phyloP scores from a whole-genome alignment of 2,113 vertebrate species.

The Psettodes erumei region DNA sequence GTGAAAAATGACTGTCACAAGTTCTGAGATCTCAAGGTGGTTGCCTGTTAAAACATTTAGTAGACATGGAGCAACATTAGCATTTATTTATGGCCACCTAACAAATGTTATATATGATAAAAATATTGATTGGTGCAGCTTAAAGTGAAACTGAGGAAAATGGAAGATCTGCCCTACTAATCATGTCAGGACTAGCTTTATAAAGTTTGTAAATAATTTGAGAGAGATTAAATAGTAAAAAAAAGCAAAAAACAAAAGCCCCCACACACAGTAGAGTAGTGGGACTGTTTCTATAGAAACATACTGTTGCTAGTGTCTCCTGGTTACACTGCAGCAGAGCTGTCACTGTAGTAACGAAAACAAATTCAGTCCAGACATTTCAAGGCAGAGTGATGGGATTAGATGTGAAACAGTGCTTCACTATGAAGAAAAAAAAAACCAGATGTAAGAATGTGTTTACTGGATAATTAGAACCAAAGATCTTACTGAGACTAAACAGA shows the following conservation, averaged over 20 bases:
- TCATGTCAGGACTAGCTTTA: too few relatives aligned
- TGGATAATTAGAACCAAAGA: slow-evolving; percentile 10
- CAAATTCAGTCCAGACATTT: slow-evolving; percentile 8
- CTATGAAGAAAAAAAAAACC: slow-evolving; percentile 18
- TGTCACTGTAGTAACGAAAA: slow-evolving; percentile 44
- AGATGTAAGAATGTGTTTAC: slow-evolving; percentile 4
- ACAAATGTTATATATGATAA: too few relatives aligned
- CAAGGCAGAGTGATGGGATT: background rate
- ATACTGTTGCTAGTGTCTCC: slow-evolving; percentile 36
- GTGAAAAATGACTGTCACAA: too few relatives aligned
- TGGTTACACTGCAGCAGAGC: slow-evolving; percentile 31
- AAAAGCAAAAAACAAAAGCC: background rate
- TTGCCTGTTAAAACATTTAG: too few relatives aligned
- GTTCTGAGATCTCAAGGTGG: too few relatives aligned
- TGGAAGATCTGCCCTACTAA: too few relatives aligned
- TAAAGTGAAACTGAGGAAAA: slow-evolving; percentile 2
- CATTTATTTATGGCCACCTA: background rate
- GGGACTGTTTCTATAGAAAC: slow-evolving; percentile 30
- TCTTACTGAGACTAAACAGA: background rate
- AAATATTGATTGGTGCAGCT: too few relatives aligned
- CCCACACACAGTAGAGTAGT: background rate
- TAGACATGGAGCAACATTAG: background rate
- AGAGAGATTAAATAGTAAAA: too few relatives aligned
- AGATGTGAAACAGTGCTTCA: background rate
- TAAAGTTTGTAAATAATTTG: too few relatives aligned